These are phyloP conservation scores for Ernsta delagoae DNA, from an alignment of 2,888 invertebrate species.

Conservation along the genomic window DNA sequence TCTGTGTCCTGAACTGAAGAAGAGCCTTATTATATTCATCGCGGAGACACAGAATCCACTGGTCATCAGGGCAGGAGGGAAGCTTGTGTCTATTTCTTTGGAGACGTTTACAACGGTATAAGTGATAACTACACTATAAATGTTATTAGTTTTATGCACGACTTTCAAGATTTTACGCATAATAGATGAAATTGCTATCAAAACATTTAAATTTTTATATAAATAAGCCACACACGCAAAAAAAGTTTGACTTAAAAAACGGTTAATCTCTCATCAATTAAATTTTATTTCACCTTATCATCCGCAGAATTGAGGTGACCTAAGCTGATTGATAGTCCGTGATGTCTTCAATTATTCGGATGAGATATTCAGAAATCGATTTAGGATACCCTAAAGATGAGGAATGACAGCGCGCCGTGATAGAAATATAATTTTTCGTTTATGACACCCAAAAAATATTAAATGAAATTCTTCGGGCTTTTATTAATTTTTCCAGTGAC, in stretches of 20 bases:
- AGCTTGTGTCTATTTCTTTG: slow-evolving; percentile 56
- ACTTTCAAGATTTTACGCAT: too few species aligned
- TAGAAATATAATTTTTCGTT: slow-evolving; percentile 31
- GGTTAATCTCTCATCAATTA: not conserved
- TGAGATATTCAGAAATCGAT: slow-evolving; percentile 34
- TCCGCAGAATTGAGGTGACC: slow-evolving; percentile 16
- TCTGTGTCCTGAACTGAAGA: slow-evolving; percentile 50
- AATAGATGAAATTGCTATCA: too few species aligned
- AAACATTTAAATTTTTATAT: too few species aligned
- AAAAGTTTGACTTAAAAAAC: not conserved
- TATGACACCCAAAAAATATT: slow-evolving; percentile 24
- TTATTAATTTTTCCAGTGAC: slow-evolving; percentile 11
- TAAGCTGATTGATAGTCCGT: slow-evolving; percentile 26
- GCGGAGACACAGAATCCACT: slow-evolving; percentile 58
- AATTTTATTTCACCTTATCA: slow-evolving; percentile 9
- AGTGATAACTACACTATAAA: too few species aligned
- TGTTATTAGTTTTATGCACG: too few species aligned
- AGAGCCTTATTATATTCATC: slow-evolving; percentile 56
- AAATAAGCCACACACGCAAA: too few species aligned
- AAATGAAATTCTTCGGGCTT: slow-evolving; percentile 17
- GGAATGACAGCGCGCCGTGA: slow-evolving; percentile 24
- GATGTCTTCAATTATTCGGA: slow-evolving; percentile 32
- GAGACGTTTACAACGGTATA: slow-evolving; percentile 62
- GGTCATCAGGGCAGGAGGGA: slow-evolving; percentile 51
- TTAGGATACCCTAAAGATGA: slow-evolving; percentile 23